Conservation (phyloP, 2,888 invertebrate genomes). For the Yponomeuta malinellus region DNA sequence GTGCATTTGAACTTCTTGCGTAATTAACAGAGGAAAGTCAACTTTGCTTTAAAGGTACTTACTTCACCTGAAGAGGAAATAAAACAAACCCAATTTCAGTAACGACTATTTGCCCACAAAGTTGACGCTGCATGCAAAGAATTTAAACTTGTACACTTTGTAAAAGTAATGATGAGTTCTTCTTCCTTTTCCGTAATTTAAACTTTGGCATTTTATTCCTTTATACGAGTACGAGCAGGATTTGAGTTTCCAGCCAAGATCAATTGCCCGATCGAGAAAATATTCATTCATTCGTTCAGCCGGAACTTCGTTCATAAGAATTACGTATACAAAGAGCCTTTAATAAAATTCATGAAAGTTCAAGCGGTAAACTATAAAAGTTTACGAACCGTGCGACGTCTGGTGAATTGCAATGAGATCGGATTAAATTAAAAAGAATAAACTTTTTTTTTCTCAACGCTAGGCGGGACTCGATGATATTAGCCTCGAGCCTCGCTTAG, state of each 20-base stretch:
- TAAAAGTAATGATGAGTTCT: conserved; percentile 24
- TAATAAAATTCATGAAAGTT: conserved; percentile 59
- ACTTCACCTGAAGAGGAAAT: conserved; percentile 28
- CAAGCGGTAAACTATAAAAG: conserved; percentile 58
- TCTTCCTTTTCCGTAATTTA: conserved; percentile 19
- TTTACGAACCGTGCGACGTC: conserved; percentile 44
- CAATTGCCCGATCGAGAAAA: conserved; percentile 25
- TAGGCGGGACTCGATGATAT: conserved; percentile 9
- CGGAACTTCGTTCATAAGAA: conserved; percentile 49
- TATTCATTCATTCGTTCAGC: conserved; percentile 35
- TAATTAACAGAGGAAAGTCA: neutral
- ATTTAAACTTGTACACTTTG: conserved; percentile 30
- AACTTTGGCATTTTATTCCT: neutral
- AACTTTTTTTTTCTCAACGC: conserved; percentile 8
- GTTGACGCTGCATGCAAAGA: conserved; percentile 38
- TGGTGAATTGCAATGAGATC: conserved; percentile 46
- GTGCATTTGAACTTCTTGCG: neutral
- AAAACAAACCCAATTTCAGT: conserved; percentile 55
- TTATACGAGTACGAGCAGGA: neutral
- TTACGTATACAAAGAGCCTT: conserved; percentile 46
- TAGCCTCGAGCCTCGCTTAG: neutral
- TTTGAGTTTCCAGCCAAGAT: conserved; percentile 20
- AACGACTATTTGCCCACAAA: conserved; percentile 45
- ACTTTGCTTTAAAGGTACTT: neutral
- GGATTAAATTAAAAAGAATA: conserved; percentile 24